These are phyloP conservation scores for Gymnobelideus leadbeateri DNA, from an alignment of 2,113 vertebrate genomes.

Conservation along the genomic window DNA sequence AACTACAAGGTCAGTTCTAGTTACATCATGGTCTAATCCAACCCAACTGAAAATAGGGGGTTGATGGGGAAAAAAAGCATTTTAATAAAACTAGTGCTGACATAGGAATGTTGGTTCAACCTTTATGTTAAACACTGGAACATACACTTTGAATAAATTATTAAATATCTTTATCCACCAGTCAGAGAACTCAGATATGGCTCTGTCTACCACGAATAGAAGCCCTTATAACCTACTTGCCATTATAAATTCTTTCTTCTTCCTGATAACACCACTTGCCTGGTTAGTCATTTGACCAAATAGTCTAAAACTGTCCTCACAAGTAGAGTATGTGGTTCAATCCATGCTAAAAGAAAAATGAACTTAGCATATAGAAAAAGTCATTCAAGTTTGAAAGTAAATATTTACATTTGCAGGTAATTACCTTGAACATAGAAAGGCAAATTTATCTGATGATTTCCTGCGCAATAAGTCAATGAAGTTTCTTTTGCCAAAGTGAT, in stretches of 20 bases:
- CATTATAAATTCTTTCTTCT: not conserved
- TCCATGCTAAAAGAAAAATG: conserved; percentile 23
- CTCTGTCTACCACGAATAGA: not conserved
- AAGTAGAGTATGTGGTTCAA: conserved; percentile 51
- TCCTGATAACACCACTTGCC: conserved; percentile 34
- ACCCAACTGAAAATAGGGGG: conserved; percentile 14
- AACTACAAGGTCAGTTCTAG: not conserved
- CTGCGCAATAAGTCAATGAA: conserved; percentile 1
- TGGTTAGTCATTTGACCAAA: conserved; percentile 26
- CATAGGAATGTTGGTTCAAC: not conserved
- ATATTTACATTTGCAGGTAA: conserved; percentile 59
- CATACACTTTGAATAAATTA: conserved; percentile 39
- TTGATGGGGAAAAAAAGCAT: not conserved
- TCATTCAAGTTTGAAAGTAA: not conserved
- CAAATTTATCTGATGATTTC: conserved; percentile 45
- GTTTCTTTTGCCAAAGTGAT: not conserved
- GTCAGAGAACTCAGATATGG: conserved; percentile 1
- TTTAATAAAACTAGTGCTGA: conserved; percentile 1
- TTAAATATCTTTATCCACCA: conserved; percentile 11
- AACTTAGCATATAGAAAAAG: conserved; percentile 42
- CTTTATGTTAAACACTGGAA: not conserved
- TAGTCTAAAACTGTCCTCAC: not conserved
- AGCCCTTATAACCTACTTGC: conserved; percentile 6
- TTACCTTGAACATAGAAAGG: conserved; percentile 49
- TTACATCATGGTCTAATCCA: conserved; percentile 25